Evolutionary conservation across 1,140 invertebrate species (phyloP).

Genomic region (Lordiphosa clarofinis): DNA sequence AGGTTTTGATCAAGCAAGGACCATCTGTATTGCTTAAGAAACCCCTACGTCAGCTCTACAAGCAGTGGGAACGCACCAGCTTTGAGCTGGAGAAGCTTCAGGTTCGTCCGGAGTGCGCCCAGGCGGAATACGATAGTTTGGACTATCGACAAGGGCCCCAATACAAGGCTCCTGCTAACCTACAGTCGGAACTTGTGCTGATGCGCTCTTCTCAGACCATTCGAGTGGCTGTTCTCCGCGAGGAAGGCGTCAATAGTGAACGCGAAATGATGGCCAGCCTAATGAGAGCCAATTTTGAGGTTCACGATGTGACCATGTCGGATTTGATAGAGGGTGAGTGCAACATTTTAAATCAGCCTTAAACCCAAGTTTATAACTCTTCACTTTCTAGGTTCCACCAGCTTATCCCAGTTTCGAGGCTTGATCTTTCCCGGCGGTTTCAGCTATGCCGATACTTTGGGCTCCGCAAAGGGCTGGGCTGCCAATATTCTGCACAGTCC

Average conservation of each 20-base stretch:
- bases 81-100: slow-evolving; percentile 93
- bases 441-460: slow-evolving; percentile 98
- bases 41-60: slow-evolving; percentile 85
- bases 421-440: slow-evolving; percentile 98
- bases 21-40: slow-evolving; percentile 83
- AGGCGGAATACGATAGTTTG: slow-evolving; percentile 87
- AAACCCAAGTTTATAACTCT: neutral
- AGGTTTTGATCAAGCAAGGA: slow-evolving; percentile 84
- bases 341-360: neutral
- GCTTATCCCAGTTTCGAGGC: slow-evolving; percentile 90
- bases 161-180: slow-evolving; percentile 87
- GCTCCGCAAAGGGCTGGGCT: slow-evolving; percentile 98
- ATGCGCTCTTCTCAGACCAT: slow-evolving; percentile 79
- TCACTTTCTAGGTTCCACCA: slow-evolving; percentile 79
- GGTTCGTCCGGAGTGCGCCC: slow-evolving; percentile 88
- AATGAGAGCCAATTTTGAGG: slow-evolving; percentile 94
- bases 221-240: slow-evolving; percentile 93
- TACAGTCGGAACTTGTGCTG: slow-evolving; percentile 81
- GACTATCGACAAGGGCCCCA: slow-evolving; percentile 83
- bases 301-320: slow-evolving; percentile 95
- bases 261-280: slow-evolving; percentile 98
- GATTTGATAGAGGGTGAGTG: slow-evolving; percentile 86
- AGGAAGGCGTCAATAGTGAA: slow-evolving; percentile 98
- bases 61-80: slow-evolving; percentile 97
- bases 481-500: slow-evolving; percentile 90